These are phyloP conservation scores for Meiosimyza platycephala DNA, from an alignment of 2,888 invertebrate genomes.

Conservation along the genomic window DNA sequence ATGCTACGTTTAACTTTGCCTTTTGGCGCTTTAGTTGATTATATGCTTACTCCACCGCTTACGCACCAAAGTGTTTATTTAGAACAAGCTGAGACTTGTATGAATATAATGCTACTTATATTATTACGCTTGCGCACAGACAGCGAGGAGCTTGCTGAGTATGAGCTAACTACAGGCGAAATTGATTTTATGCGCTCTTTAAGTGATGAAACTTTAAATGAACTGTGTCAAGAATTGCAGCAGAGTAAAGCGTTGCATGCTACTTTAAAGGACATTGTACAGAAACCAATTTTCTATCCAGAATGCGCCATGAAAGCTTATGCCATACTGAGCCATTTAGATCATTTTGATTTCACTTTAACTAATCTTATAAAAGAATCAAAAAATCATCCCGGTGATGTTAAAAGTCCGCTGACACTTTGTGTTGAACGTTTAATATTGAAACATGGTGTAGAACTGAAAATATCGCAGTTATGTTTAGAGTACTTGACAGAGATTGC, in stretches of 20 bases:
- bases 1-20: slow-evolving; percentile 52
- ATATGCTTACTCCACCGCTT: slow-evolving; percentile 47
- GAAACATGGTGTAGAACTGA: slow-evolving; percentile 43
- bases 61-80: slow-evolving; percentile 45
- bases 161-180: slow-evolving; percentile 49
- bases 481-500: slow-evolving; percentile 53
- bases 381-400: slow-evolving; percentile 49
- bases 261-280: slow-evolving; percentile 42
- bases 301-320: slow-evolving; percentile 52
- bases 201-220: slow-evolving; percentile 32
- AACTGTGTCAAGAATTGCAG: slow-evolving; percentile 45
- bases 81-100: slow-evolving; percentile 54
- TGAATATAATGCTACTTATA: slow-evolving; percentile 56
- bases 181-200: slow-evolving; percentile 49
- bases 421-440: slow-evolving; percentile 54
- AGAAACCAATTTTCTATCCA: slow-evolving; percentile 50
- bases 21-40: slow-evolving; percentile 47
- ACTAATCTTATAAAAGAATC: slow-evolving; percentile 47
- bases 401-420: slow-evolving; percentile 56
- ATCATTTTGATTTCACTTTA: slow-evolving; percentile 50
- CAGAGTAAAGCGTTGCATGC: slow-evolving; percentile 43
- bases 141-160: slow-evolving; percentile 51
- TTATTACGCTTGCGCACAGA: slow-evolving; percentile 36
- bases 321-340: slow-evolving; percentile 52
- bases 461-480: slow-evolving; percentile 50